Base-by-base conservation (phyloP, 2,797 vertebrate species). In the Pseudochaenichthys georgianus region DNA sequence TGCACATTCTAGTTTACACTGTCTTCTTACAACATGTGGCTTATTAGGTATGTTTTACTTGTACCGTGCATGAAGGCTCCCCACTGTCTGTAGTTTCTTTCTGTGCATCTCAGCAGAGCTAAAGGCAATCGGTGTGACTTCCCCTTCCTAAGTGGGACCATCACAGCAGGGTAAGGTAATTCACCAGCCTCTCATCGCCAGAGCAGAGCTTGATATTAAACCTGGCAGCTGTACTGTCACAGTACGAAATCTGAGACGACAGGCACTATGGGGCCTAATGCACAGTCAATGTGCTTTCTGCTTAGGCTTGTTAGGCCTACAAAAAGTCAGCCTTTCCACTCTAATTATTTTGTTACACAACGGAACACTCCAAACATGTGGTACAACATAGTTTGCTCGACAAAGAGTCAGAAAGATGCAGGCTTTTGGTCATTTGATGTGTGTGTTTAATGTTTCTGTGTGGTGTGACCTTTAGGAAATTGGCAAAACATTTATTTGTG, bases 181-280 rank as follows among this genome's bases (percentile, higher is more conserved):
- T 87, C 72, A 83, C 58, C 64, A 76, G 72, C 58, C 48, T 69
- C 74, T 74, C 76, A 65, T 62, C 62, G 16, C 80, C 64, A 53
- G 69, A 85, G 59, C 81, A 73, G 19, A 53, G 73, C 70, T 69
- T 52, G 75, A 65, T 86, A 91, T 91, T 86, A 84, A 90, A 87
- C 77, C 86, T 89, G 89, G 83, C 89, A 91, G 84, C 78, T 81
- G 70, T 62, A 88, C 65, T 73, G 73, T 73, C 87, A 75, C 82
- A 53, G 84, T 66, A 80, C 70, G 41, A 77, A 90, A 94, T 91
- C 43, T 55, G 75, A 92, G 79, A 77, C 80, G 91, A 91, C 92
- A 91, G 76, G 58, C 81, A 68, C 75, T 75, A 76, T 77, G 65
- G 84, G 77, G 51, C 65, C 81, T 89, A 89, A 91, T 88, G 69